Evolutionary conservation across 2,888 invertebrate genomes (phyloP), one percentile per base, ranked within the genome.

Genomic region (Rhopalosiphum nymphaeae): DNA sequence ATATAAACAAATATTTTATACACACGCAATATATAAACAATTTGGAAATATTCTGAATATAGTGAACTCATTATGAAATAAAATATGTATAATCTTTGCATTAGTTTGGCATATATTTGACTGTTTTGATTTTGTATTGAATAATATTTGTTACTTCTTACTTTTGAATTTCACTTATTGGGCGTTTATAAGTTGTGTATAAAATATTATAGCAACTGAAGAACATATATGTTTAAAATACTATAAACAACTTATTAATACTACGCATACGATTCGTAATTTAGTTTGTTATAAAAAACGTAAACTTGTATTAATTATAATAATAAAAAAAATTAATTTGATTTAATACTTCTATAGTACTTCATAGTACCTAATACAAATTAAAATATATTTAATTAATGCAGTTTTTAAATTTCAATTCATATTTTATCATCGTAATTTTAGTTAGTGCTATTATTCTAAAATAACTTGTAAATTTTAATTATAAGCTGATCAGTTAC

Each of bases 181-280:
- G 36, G 10, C 3, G n/a, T 89, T 5, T 46, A 67, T n/a, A 9
- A 0, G 26, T 89, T 57, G 61, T 61, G 10, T 9, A 89, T n/a
- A 16, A 10, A 61, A 44, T 61, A 49, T 86, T 29, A 49, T 49
- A n/a, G 16, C 2, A 89, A 13, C 42, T n/a, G 5, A 36, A 42
- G 5, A 36, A 42, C 89, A 26, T 56, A n/a, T 56, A 10, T 1
- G 46, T n/a, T 46, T 25, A n/a, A 90, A 67, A 90, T 90, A 89
- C 49, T 91, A 84, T 85, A 91, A 84, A 91, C 53, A 84, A 53
- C 44, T 91, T 78, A 78, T 91, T n/a, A 89, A 89, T 29, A 36
- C n/a, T 44, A n/a, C 1, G 44, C 46, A 46, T 25, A 90, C 90
- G 67, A 29, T n/a, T 78, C n/a, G 10, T 78, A 78, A 78, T 67